phyloP scores from a whole-genome alignment of 2,113 vertebrate genomes.

The Sturnus vulgaris region DNA sequence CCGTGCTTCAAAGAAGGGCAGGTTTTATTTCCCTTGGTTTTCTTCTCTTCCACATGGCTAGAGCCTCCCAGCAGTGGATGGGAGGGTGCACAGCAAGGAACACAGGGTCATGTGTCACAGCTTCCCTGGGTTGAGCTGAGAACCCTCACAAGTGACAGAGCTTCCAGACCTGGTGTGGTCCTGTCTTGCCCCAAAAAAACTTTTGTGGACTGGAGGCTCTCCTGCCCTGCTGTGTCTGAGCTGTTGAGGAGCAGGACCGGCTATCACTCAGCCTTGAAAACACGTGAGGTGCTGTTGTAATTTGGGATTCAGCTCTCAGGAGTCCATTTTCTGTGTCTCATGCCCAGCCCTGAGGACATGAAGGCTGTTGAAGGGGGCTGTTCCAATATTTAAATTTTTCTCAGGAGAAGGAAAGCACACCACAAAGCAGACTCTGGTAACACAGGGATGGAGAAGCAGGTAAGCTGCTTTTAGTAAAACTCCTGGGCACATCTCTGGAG shows the following conservation, averaged over 20 bases:
- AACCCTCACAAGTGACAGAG: not conserved
- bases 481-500: not conserved
- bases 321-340: not conserved
- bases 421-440: not conserved
- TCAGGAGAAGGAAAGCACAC: not conserved
- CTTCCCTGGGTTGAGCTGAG: not conserved
- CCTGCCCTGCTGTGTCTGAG: not conserved
- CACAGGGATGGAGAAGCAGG: not conserved
- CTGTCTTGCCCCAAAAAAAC: not conserved
- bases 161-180: not conserved
- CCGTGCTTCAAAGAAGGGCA: not conserved
- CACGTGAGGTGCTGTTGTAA: fast-evolving
- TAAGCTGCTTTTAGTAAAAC: not conserved
- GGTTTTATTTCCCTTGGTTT: not conserved
- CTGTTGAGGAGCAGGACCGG: not conserved
- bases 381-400: not conserved
- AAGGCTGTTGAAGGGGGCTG: not conserved
- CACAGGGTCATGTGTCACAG: not conserved
- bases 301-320: not conserved
- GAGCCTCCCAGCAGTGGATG: not conserved
- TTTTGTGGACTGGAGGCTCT: not conserved
- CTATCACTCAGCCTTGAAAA: not conserved
- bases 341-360: not conserved
- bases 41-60: not conserved
- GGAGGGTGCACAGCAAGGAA: not conserved